Percentiles rank a stretch among this genome's conserved stretches.
phyloP scores from a whole-genome alignment of 2,888 invertebrate genomes.

The Fragum sueziense region DNA sequence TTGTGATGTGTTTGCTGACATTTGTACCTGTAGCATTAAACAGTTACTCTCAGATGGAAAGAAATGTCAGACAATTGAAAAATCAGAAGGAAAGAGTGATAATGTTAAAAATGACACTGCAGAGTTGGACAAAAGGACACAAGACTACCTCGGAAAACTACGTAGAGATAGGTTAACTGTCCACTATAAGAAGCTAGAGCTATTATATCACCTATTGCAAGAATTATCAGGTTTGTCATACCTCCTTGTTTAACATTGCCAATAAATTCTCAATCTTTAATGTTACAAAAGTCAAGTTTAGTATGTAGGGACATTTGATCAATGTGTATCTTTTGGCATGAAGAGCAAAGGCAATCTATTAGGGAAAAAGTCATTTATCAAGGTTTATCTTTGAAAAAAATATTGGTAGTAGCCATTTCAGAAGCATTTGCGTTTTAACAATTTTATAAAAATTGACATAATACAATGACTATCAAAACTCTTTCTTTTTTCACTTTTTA shows the following conservation, averaged over 20 bases:
- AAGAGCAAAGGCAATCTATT: not conserved
- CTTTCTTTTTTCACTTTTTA: not conserved
- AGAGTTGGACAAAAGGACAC: not conserved
- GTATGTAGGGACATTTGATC: not conserved
- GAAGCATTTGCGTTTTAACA: too few relatives aligned
- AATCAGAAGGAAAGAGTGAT: too few relatives aligned
- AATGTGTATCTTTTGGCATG: not conserved
- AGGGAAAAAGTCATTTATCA: not conserved
- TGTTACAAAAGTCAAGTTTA: not conserved
- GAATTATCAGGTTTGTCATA: not conserved
- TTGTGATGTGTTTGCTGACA: not conserved
- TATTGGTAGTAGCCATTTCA: not conserved
- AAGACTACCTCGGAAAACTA: not conserved
- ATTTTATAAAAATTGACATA: too few relatives aligned
- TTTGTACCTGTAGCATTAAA: conserved; percentile 3
- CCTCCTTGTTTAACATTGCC: not conserved
- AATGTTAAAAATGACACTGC: not conserved
- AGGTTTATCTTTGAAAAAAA: not conserved
- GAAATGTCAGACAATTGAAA: not conserved
- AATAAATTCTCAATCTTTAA: not conserved
- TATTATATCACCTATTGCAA: conserved; percentile 1
- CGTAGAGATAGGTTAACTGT: not conserved
- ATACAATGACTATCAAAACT: not conserved
- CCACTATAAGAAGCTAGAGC: conserved; percentile 14
- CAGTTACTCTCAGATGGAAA: not conserved